Conservation (phyloP, 1,140 invertebrate species). For the Melipona quadrifasciata region DNA sequence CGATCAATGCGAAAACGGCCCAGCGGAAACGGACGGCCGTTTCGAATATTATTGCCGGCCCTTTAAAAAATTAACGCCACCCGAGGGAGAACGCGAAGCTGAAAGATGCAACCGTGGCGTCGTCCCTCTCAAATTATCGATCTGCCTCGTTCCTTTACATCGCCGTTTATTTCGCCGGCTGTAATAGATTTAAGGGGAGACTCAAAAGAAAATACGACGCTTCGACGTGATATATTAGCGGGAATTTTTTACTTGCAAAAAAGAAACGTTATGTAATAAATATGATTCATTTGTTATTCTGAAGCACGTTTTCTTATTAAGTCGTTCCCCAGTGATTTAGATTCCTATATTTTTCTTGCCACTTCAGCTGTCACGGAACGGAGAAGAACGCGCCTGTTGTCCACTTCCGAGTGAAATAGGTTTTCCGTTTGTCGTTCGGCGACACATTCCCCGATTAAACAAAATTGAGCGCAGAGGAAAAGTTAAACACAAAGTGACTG, state of each 20-base stretch:
- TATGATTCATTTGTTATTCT: neutral
- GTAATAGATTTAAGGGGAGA: neutral
- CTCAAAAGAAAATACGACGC: neutral
- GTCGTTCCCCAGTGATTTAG: neutral
- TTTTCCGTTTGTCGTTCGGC: neutral
- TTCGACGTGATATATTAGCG: neutral
- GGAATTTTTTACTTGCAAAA: neutral
- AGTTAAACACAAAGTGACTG: neutral
- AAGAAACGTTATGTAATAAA: neutral
- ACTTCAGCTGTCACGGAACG: neutral
- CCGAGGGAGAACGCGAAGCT: neutral
- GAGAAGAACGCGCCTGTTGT: neutral
- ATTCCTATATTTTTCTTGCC: neutral
- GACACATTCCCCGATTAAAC: neutral
- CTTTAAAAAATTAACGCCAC: neutral
- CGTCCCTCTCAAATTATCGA: neutral
- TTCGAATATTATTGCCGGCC: constrained; percentile 18
- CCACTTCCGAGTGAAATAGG: neutral
- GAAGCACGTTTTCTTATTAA: neutral
- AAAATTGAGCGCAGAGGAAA: neutral
- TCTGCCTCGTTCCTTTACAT: neutral
- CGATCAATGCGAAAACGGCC: constrained; percentile 35
- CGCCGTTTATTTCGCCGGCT: neutral
- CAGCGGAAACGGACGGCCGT: neutral
- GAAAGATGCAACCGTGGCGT: neutral